Base-by-base conservation (phyloP, 1,140 invertebrate species). In the Eumaeus atala region DNA sequence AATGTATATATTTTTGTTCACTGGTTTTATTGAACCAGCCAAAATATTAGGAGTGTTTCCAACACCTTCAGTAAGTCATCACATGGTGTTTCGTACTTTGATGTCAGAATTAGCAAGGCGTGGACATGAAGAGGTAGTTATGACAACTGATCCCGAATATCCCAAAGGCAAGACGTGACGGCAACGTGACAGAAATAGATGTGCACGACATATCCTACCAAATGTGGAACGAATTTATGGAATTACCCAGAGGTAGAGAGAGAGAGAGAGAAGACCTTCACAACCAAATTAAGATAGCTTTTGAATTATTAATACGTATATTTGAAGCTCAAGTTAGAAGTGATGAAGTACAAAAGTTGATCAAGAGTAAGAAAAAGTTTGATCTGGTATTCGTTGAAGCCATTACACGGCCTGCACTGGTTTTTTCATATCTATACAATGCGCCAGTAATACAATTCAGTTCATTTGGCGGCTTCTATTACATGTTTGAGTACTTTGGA, bases 31-130 rank as follows among this genome's bases (percentile, higher is more conserved):
- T 12, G 48, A 50, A 50, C n/a, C 59, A 11, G 71, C 74, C 4
- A 62, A 73, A 70, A 85, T 89, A 59, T 70, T 89, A 21, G 79
- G 64, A 9, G 63, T 87, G 14, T 86, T 83, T 53, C 87, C 88
- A 17, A 72, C 77, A 8, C 77, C 84, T 33, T 76, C 71, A 8
- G 58, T 61, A 12, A 88, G 86, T 60, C 87, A 89, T 59, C 78
- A 84, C 62, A 70, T 80, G 14, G 72, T 88, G 12, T 82, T 86
- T 51, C 54, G 73, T 51, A 62, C 77, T 10, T 14, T 87, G 8
- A 69, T 72, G 11, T 33, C 48, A 3, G 66, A 67, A 60, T 40
- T 72, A 14, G 40, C 55, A 0, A 55, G 56, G 55, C 48, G 55
- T 48, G 62, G 65, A 37, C 61, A 70, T 48, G 53, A 67, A 11